Evolutionary conservation across 2,888 invertebrate species (phyloP), one percentile per base, ranked within the genome.

Genomic region (Mythimna loreyi): DNA sequence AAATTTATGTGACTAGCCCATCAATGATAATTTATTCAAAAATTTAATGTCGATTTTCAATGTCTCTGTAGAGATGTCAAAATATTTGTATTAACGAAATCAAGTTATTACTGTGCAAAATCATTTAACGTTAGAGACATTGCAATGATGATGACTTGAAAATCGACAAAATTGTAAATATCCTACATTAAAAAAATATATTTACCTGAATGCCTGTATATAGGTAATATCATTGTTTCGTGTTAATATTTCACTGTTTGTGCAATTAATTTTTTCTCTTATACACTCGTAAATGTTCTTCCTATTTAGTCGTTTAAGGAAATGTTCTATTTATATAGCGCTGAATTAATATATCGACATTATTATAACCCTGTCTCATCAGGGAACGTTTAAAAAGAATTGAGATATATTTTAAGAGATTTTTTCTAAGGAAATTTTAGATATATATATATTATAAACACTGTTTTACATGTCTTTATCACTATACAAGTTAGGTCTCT

Each of bases 361-460:
- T 84, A 88, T 84, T 86, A 86, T 85, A 87, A 81, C 84, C 89
- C 91, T 88, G 85, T 81, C 82, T 85, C 82, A 82, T 82, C 82
- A 87, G 90, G 90, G 88, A 86, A 82, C 72, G 87, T 89, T 88
- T 89, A 78, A 89, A n/a, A 90, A 90, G 88, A 92, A 92, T 92
- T 91, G 92, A 95, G 92, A 94, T 94, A 94, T 95, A 95, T 95
- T 96, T 95, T 96, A 95, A 93, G 94, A 96, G 92, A 95, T 94
- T 92, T 95, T 94, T 95, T 93, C 90, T 91, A 92, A 93, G 88
- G 83, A 91, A 90, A 90, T 93, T 93, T 93, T 93, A 93, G 91
- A 91, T 86, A 86, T 89, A 83, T 89, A 83, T 89, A 84, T 86
- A 75, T 47, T 86, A 72, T 73, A 89, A 92, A 92, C 89, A 93